Evolutionary conservation across 2,113 vertebrate species (phyloP), one percentile per base, ranked within the genome.

Genomic region (Leuciscus idus): DNA sequence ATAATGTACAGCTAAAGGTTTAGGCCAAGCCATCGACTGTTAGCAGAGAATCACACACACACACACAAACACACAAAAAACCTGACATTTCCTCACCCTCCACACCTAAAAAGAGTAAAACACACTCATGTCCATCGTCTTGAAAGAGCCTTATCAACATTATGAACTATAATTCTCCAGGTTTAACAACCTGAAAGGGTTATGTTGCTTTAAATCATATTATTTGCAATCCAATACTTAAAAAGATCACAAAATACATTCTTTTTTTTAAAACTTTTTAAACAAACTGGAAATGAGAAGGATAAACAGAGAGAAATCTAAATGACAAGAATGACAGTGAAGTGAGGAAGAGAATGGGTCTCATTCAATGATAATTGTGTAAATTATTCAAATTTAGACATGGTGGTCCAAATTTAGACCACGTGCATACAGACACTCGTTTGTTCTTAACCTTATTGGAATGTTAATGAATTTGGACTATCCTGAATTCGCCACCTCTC

Each of bases 101-200:
- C 88, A 89, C 88, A 89, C 88, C 88, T 89, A 85, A 73, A 43
- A 83, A 89, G 75, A 82, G 59, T 80, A 87, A 61, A 89, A 87
- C 52, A 89, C 86, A 87, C 36, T 36, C 11, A 19, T 85, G 85
- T 89, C 85, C 68, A 89, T 77, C 4, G 64, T 84, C 55, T 73
- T 76, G 15, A 82, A 82, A 75, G 21, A 50, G 28, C 21, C 26
- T 36, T 59, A 23, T 15, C 68, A 75, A 73, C 28, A 72, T 73
- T 84, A 80, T 57, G 30, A 26, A 48, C 43, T 43, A 52, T 10
- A 72, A 36, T 62, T 46, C 50, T 59, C 61, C 39, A 86, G 4
- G 11, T 66, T 70, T 70, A 70, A 76, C 64, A 80, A 57, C 33
- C 17, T 19, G 28, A 61, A 61, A 61, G 21, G 9, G 30, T 59